Percentiles rank a stretch among this genome's conserved stretches.
Conservation (phyloP, 2,113 vertebrate species). For the Crotalus horridus region DNA sequence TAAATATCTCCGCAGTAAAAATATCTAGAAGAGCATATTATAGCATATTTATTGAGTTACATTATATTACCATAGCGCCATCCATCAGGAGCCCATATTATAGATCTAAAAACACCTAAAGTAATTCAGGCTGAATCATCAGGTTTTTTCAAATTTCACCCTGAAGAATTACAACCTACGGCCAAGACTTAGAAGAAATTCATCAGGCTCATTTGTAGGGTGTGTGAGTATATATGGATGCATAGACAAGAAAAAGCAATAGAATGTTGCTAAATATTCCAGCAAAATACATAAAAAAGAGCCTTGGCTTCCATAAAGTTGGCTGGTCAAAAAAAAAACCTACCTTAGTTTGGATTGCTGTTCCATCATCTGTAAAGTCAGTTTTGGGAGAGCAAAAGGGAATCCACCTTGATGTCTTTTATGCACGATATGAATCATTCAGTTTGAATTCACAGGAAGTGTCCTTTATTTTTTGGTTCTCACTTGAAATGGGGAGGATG, state of each 20-base stretch:
- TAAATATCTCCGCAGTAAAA: not conserved
- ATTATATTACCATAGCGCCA: not conserved
- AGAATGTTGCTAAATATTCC: not conserved
- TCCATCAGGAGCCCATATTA: not conserved
- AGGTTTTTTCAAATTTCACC: not conserved
- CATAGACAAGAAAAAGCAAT: not conserved
- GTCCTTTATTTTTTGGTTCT: slow-evolving; percentile 15
- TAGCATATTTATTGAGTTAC: not conserved
- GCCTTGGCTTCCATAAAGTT: not conserved
- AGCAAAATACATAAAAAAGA: not conserved
- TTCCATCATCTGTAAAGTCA: not conserved
- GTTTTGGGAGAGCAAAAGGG: not conserved
- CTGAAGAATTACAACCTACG: not conserved
- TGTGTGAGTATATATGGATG: not conserved
- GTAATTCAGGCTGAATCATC: not conserved
- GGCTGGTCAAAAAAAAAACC: not conserved
- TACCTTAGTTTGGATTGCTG: slow-evolving; percentile 6
- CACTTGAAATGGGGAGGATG: not conserved
- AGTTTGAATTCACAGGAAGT: slow-evolving; percentile 8
- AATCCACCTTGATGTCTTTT: not conserved
- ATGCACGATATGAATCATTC: not conserved
- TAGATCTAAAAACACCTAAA: not conserved
- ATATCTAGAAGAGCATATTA: not conserved
- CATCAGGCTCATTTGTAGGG: not conserved
- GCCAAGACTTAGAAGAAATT: not conserved